Evolutionary conservation across 2,888 invertebrate species (phyloP), one percentile per base, ranked within the genome.

Genomic region (Spisula subtruncata): DNA sequence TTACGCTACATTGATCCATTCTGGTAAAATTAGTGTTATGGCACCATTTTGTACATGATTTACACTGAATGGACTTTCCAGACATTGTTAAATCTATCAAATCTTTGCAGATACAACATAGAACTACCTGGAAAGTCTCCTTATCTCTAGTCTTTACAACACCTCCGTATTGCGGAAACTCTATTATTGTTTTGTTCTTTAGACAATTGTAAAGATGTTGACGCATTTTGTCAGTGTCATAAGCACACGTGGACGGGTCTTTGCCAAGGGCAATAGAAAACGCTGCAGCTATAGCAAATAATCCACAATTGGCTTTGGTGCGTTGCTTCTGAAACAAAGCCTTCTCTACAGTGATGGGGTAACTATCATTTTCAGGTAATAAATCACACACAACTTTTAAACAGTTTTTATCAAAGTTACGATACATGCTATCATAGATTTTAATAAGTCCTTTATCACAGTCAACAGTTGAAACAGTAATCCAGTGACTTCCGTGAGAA

Each of bases 221-320:
- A 48, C 92, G 86, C 89, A 93, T 91, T 81, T 79, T 81, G 8
- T 25, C 81, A 6, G 46, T 14, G 84, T 93, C 92, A 87, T 88
- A 93, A n/a, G 56, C 84, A n/a, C 86, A 81, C 1, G 48, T 71
- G 16, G 93, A 93, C 0, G 93, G 93, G 87, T 93, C 90, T 0
- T 81, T 81, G 16, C 92, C 91, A 83, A 80, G 10, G 2, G 90
- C 92, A 12, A 93, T 54, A 18, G 89, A 79, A 54, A 92, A 88
- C 79, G 92, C 90, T 35, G 92, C 88, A 10, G 93, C 93, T n/a
- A 93, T 88, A 46, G 92, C 90, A 91, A 92, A 94, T 18, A 93
- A 80, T 0, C 94, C 93, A 92, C 93, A 94, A 41, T 91, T 93
- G 18, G 75, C 35, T 48, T 91, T 89, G 71, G 88, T 91, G 41